Percentiles rank a stretch among this genome's conserved stretches.
Evolutionary conservation across 2,797 vertebrate species (phyloP).

Genomic region (Lophotriccus pileatus): DNA sequence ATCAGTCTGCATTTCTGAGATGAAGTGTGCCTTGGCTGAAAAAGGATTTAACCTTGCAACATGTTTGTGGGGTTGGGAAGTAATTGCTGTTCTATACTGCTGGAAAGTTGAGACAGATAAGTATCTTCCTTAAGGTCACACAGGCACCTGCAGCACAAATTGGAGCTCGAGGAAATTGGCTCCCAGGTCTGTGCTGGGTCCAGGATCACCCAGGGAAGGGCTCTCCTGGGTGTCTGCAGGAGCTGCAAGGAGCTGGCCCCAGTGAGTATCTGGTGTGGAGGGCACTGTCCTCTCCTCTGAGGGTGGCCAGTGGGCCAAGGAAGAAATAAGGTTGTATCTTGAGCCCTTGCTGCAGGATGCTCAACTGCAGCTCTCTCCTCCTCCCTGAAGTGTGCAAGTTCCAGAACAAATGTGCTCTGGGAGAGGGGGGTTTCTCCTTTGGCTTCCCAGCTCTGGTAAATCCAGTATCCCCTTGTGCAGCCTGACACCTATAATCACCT

Average conservation of each 20-base stretch:
- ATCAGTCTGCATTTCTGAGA: background rate
- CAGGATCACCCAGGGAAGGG: background rate
- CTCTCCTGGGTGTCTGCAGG: background rate
- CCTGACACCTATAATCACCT: background rate
- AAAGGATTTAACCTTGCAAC: background rate
- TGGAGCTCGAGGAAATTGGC: background rate
- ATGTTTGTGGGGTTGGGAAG: background rate
- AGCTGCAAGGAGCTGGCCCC: background rate
- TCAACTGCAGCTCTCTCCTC: background rate
- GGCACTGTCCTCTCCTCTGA: background rate
- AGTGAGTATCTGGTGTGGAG: background rate
- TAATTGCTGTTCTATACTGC: background rate
- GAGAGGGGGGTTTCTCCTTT: background rate
- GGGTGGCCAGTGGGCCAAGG: background rate
- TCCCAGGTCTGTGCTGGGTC: background rate
- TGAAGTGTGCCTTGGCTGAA: background rate
- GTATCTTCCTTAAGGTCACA: background rate
- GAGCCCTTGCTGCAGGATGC: background rate
- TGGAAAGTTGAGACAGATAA: background rate
- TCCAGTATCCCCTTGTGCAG: background rate
- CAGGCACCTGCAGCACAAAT: background rate
- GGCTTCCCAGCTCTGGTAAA: background rate
- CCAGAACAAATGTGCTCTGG: background rate
- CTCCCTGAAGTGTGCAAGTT: rapidly evolving
- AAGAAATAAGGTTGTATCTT: background rate